These are phyloP conservation scores for Apogon talboti DNA, from an alignment of 2,797 vertebrate species.

Conservation along the genomic window DNA sequence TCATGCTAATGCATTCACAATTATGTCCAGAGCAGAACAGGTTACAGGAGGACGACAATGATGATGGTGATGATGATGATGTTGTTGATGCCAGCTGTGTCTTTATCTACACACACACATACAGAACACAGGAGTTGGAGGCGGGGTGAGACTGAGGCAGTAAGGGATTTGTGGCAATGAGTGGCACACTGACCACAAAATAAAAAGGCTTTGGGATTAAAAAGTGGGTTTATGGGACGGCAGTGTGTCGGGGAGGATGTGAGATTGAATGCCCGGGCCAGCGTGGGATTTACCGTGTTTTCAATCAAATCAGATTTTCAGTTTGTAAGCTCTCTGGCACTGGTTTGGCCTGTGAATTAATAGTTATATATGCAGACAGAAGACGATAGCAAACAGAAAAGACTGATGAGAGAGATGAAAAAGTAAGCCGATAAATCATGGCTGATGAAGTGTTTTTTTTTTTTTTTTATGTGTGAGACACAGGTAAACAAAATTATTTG, in stretches of 20 bases:
- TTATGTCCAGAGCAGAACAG: slow-evolving; percentile 37
- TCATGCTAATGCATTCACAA: slow-evolving; percentile 21
- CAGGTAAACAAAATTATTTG: no score
- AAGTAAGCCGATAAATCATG: slow-evolving; percentile 41
- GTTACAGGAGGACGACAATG: slow-evolving; percentile 24
- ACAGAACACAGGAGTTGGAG: slow-evolving; percentile 35
- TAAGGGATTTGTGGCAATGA: slow-evolving; percentile 70
- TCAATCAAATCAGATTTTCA: slow-evolving; percentile 83
- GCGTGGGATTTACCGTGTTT: slow-evolving; percentile 80
- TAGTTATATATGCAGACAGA: slow-evolving; percentile 39
- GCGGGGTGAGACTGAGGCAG: slow-evolving; percentile 52
- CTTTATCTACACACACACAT: slow-evolving; percentile 15
- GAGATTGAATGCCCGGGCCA: slow-evolving; percentile 73
- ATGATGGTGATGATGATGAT: slow-evolving; percentile 48
- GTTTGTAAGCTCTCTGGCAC: slow-evolving; percentile 65
- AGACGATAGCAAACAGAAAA: slow-evolving; percentile 37
- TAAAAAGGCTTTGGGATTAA: slow-evolving; percentile 84
- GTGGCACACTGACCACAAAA: slow-evolving; percentile 74
- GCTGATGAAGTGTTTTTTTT: background rate
- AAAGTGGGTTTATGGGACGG: slow-evolving; percentile 83
- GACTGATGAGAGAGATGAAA: slow-evolving; percentile 3
- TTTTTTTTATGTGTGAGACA: no score
- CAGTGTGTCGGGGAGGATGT: slow-evolving; percentile 59
- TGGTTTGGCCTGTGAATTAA: slow-evolving; percentile 26
- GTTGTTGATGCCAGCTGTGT: slow-evolving; percentile 21